Evolutionary conservation across 2,888 invertebrate genomes (phyloP), one percentile per base, ranked within the genome.

Genomic region (Bursaphelenchus okinawaensis): DNA sequence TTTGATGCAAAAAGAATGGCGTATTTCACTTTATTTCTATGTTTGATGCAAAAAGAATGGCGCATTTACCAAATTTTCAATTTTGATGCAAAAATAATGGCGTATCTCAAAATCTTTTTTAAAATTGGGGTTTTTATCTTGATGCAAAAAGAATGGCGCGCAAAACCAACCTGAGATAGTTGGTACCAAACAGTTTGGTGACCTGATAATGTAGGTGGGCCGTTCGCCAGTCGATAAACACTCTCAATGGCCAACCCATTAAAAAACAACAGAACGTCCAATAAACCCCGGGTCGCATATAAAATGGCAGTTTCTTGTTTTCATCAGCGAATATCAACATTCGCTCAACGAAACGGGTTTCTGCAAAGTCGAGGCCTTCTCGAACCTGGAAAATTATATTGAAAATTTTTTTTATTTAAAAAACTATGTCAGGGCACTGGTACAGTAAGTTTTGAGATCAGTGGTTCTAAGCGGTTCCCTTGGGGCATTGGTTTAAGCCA

Each of bases 151-250:
- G 40, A n/a, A 16, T 1, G 3, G 26, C 4, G n/a, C 1, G 2
- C 24, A 4, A 26, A 26, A 16, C 9, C 19, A 22, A 78, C 78
- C 78, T 83, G 64, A 83, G 73, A 75, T 84, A 85, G 71, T 84
- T 84, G 24, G 82, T 83, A 19, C 85, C 90, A 82, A 91, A 91
- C 29, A 82, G 67, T 67, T 81, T 81, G 54, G 75, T 78, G 71
- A 90, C 89, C 85, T 90, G 90, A 83, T 89, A 90, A 83, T 90
- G 89, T 50, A 89, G 88, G 82, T 90, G 89, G 58, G 90, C 90
- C 7, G 90, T 91, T 55, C 90, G 89, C 84, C 89, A 89, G 82
- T 90, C 90, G 72, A 90, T 89, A 58, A 90, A 85, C 72, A 91
- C 87, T 62, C 91, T 84, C 60, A 91, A 86, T 26, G 91, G 91